These are phyloP conservation scores for Holcopasites calliopsidis DNA, from an alignment of 1,140 invertebrate species.

Conservation along the genomic window DNA sequence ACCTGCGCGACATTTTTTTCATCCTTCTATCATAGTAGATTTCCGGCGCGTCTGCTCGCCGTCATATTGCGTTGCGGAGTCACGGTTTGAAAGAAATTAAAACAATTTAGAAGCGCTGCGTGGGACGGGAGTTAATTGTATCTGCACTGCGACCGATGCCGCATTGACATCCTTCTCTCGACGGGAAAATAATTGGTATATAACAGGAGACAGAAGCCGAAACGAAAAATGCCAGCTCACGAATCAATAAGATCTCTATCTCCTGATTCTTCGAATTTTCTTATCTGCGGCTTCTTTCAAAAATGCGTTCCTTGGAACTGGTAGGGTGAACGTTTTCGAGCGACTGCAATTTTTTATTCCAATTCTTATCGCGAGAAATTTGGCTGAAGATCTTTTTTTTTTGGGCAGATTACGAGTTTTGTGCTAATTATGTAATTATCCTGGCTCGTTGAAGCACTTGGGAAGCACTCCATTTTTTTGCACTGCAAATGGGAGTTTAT, in stretches of 20 bases:
- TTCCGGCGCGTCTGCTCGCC: conserved; percentile 1
- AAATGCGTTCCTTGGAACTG: too few relatives aligned
- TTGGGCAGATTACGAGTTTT: too few relatives aligned
- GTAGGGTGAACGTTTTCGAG: too few relatives aligned
- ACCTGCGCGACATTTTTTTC: conserved; percentile 47
- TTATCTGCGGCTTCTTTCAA: too few relatives aligned
- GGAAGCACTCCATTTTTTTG: too few relatives aligned
- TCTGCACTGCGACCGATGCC: neutral
- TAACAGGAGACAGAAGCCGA: neutral
- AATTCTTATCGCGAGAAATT: too few relatives aligned
- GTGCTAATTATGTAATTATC: too few relatives aligned
- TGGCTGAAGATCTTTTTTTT: too few relatives aligned
- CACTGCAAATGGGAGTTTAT: too few relatives aligned
- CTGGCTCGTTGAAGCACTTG: too few relatives aligned
- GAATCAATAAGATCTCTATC: too few relatives aligned
- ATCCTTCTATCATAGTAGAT: neutral
- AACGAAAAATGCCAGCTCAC: neutral
- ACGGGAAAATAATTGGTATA: conserved; percentile 60
- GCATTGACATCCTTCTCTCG: conserved; percentile 16
- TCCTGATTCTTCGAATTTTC: neutral
- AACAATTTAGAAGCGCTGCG: conserved; percentile 56
- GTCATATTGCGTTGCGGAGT: conserved; percentile 53
- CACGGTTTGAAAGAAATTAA: conserved; percentile 65
- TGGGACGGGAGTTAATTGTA: conserved; percentile 6
- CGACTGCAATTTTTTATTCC: too few relatives aligned